phyloP scores from a whole-genome alignment of 2,113 vertebrate species.

The Oncorhynchus tshawytscha region DNA sequence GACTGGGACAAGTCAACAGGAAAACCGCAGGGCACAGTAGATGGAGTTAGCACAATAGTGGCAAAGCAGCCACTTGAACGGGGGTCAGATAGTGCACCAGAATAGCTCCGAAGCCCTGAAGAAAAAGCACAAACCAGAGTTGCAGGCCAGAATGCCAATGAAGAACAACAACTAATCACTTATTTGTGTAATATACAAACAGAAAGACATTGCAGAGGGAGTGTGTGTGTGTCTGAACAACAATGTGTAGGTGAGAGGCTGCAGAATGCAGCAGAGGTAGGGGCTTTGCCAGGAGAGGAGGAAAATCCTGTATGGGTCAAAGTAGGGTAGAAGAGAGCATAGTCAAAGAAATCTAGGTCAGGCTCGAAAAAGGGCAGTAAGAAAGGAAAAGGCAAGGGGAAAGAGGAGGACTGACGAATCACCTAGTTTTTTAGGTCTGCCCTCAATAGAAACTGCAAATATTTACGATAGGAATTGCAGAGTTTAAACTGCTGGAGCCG shows the following conservation, averaged over 20 bases:
- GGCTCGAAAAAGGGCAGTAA: constrained; percentile 60
- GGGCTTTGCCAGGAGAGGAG: constrained; percentile 22
- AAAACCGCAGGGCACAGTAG: background rate
- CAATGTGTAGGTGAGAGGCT: background rate
- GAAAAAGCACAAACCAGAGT: background rate
- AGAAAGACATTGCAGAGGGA: background rate
- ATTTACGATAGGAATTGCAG: background rate
- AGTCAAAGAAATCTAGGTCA: constrained; percentile 36
- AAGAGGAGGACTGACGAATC: constrained; percentile 88
- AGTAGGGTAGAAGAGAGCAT: background rate
- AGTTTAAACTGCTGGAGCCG: background rate
- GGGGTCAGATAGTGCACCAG: background rate
- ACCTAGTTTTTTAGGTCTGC: constrained; percentile 60
- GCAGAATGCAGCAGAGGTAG: constrained; percentile 16
- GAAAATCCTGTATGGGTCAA: constrained; percentile 5
- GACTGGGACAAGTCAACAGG: background rate
- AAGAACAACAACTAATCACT: constrained; percentile 1
- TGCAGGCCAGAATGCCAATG: background rate
- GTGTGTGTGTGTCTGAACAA: background rate
- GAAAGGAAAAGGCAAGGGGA: constrained; percentile 77
- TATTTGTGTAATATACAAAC: background rate
- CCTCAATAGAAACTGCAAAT: background rate
- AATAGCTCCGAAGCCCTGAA: constrained; percentile 11
- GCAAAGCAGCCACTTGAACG: background rate
- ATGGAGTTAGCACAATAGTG: background rate